Evolutionary conservation across 2,888 invertebrate species (phyloP).

Genomic region (Dioctria linearis): DNA sequence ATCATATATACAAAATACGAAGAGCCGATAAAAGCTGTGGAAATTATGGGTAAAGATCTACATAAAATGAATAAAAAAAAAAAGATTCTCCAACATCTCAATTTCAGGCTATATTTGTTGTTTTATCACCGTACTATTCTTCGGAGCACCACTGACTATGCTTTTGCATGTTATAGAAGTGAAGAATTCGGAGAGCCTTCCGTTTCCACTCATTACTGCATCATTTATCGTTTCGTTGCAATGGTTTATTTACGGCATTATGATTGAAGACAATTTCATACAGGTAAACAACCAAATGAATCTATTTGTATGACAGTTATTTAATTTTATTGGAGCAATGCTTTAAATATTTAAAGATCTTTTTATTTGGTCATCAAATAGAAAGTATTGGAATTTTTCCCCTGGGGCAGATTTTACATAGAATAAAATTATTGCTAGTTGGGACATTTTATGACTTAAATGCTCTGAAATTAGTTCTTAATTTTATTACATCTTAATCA

Average conservation of each 20-base stretch:
- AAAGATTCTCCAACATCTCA: background rate
- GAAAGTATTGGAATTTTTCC: no score
- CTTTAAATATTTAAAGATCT: no score
- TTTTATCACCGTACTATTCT: conserved; percentile 82
- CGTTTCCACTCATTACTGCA: conserved; percentile 88
- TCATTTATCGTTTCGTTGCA: conserved; percentile 86
- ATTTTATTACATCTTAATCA: no score
- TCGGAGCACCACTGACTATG: conserved; percentile 86
- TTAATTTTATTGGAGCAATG: no score
- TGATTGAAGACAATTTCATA: conserved; percentile 85
- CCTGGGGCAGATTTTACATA: no score
- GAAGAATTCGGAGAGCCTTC: conserved; percentile 87
- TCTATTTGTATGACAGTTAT: conserved; percentile 63
- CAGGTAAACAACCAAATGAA: conserved; percentile 74
- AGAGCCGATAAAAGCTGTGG: conserved; percentile 73
- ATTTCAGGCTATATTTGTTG: conserved; percentile 78
- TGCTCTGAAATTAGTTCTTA: no score
- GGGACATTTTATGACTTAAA: no score
- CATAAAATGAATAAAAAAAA: background rate
- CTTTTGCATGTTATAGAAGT: conserved; percentile 85
- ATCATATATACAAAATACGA: conserved; percentile 76
- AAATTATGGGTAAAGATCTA: conserved; percentile 75
- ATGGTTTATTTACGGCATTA: conserved; percentile 88
- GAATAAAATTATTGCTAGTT: no score
- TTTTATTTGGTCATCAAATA: no score